Base-by-base conservation (phyloP, 2,888 invertebrate genomes). In the Schizaphis graminum region DNA sequence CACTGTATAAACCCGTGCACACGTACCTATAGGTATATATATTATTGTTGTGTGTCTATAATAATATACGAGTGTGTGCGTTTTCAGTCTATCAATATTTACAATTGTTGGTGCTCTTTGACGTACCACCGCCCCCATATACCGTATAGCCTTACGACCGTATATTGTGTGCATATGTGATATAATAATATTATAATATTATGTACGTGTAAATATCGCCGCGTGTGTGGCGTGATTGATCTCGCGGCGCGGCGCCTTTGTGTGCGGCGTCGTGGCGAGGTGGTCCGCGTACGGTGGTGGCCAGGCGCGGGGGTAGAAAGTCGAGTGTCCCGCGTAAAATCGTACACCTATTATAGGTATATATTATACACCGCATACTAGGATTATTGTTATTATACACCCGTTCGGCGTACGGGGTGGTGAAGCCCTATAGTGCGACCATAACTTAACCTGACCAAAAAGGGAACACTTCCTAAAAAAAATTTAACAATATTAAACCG, bases 61-160 rank as follows among this genome's bases (percentile, higher is more conserved):
- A 53, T 53, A 49, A n/a, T 3, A 47, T 28, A 89, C 49, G 49
- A 24, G 41, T 41, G 91, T 44, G 84, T 44, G 91, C 21, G 77
- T 77, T 77, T 77, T 35, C 35, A 77, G 77, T 91, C 41, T 85
- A 85, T 91, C 91, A 91, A 91, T 91, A 91, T 91, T 91, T 91
- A 91, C 91, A 85, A 84, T 84, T 56, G 84, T n/a, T 77, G 35
- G 35, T 21, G n/a, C 85, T 86, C 91, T 91, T 91, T 91, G 91
- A 91, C 44, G 85, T 11, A 44, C 56, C 44, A 47, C 91, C 91
- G 91, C 91, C 53, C 56, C 41, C 35, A 77, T 67, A n/a, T 26
- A 8, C 77, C 35, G 44, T 47, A 35, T 0, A 21, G 77, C 26
- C 21, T 21, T 21, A 77, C 77, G 21, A 77, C 35, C 77, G 77